These are phyloP conservation scores for Lepidurus packardi DNA, from an alignment of 1,140 invertebrate genomes.

Conservation along the genomic window DNA sequence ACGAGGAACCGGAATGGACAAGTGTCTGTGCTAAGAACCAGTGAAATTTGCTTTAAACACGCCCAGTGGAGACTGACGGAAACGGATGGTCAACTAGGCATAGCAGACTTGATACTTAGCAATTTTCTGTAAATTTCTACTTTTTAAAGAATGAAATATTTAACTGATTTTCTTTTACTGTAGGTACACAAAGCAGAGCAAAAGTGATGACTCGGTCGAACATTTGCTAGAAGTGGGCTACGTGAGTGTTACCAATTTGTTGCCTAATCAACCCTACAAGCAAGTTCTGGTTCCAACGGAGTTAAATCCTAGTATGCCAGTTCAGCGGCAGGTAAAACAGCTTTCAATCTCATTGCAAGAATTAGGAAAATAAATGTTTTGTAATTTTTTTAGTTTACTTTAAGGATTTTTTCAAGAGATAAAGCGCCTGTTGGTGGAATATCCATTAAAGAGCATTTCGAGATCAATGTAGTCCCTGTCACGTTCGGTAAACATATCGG, in stretches of 20 bases:
- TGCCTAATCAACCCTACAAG: slow-evolving; percentile 90
- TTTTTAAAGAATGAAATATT: neutral
- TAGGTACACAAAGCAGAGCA: slow-evolving; percentile 90
- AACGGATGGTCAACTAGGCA: slow-evolving; percentile 92
- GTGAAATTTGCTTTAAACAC: slow-evolving; percentile 97
- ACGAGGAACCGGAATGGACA: slow-evolving; percentile 57
- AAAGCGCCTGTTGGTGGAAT: slow-evolving; percentile 92
- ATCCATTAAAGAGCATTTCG: slow-evolving; percentile 96
- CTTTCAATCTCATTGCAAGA: slow-evolving; percentile 25
- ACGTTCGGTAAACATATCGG: slow-evolving; percentile 63
- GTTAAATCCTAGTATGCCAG: slow-evolving; percentile 79
- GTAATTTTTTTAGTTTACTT: slow-evolving; percentile 56
- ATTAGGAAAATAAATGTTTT: slow-evolving; percentile 17
- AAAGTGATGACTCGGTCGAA: slow-evolving; percentile 94
- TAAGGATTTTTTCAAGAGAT: slow-evolving; percentile 82
- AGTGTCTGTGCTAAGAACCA: slow-evolving; percentile 69
- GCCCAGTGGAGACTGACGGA: slow-evolving; percentile 98
- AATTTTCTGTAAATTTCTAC: slow-evolving; percentile 75
- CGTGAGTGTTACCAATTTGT: slow-evolving; percentile 86
- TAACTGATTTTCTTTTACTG: slow-evolving; percentile 24
- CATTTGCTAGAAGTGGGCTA: slow-evolving; percentile 96
- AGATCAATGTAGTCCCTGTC: slow-evolving; percentile 89
- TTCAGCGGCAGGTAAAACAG: slow-evolving; percentile 61
- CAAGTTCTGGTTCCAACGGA: slow-evolving; percentile 85
- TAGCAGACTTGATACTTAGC: slow-evolving; percentile 88